Base-by-base conservation (phyloP, 1,140 invertebrate species). In the Pentalonia nigronervosa region DNA sequence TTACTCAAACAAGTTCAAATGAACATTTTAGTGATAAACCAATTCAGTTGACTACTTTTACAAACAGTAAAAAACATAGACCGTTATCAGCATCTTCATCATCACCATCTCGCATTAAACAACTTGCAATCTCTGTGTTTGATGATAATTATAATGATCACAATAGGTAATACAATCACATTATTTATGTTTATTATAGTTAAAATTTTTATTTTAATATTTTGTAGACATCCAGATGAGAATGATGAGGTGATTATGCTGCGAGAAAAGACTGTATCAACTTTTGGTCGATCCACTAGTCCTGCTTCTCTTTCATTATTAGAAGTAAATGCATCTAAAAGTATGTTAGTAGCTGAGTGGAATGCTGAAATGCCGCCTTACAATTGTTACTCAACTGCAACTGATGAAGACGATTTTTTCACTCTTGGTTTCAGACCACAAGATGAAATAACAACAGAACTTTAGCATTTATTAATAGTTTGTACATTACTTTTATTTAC, bases 371-470 rank as follows among this genome's bases (percentile, higher is more conserved):
- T 94, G 95, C 96, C 95, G 94, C 97, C 96, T 81, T 97, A 97
- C 95, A 94, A 91, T 91, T 94, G 90, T 48, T 94, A 81, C 83
- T 94, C 93, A 48, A 93, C 92, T 84, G 81, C 90, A 47, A 93
- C 94, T 20, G 97, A 97, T 94, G 97, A 94, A 56, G 94, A 97
- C 94, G 97, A 97, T 95, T 97, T 97, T 94, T 96, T 97, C 94
- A 96, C 97, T 94, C 96, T 97, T 94, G 97, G 97, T 36, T 97
- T 97, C 94, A 96, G 97, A 94, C 97, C 97, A 7, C 97, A 97
- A 95, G 97, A 97, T 95, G 97, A 97, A 96, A 97, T 97, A 94
- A 97, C 97, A 90, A 97, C 97, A 93, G 97, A 97, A 96, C 96
- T 97, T 94, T 97, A 95, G 96, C 94, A 89, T 94, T 88, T 76